Percentiles rank a stretch among this genome's conserved stretches.
phyloP scores from a whole-genome alignment of 2,797 vertebrate genomes.

The Pipistrellus pipistrellus region DNA sequence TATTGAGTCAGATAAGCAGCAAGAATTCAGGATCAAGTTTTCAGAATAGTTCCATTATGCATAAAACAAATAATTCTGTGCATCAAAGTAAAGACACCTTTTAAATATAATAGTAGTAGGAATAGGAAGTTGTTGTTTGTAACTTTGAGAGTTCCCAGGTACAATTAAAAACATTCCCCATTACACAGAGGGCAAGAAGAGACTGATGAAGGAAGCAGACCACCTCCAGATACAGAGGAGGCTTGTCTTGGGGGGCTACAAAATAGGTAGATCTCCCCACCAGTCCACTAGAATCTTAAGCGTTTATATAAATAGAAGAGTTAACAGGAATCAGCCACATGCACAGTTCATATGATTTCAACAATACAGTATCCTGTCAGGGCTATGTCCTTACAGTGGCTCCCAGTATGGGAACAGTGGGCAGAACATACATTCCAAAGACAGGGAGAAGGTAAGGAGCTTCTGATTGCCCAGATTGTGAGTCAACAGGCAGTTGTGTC shows the following conservation, averaged over 20 bases:
- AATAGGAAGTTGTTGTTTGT: neutral
- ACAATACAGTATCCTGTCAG: neutral
- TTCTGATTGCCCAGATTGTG: neutral
- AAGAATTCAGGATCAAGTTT: neutral
- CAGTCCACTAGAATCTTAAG: neutral
- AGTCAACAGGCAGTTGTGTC: neutral
- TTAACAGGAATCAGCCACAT: neutral
- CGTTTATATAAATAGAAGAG: neutral
- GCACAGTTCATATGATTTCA: neutral
- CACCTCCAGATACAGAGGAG: neutral
- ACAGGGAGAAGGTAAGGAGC: neutral
- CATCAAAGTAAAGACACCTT: neutral
- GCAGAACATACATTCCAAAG: neutral
- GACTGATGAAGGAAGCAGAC: neutral
- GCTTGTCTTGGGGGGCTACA: neutral
- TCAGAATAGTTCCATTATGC: neutral
- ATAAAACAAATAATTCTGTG: neutral
- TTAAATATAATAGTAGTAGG: neutral
- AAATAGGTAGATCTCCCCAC: neutral
- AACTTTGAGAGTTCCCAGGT: neutral
- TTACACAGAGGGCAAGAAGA: neutral
- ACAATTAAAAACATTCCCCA: neutral
- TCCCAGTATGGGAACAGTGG: neutral
- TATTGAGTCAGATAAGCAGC: neutral
- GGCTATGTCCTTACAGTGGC: neutral